Conservation (phyloP, 2,888 invertebrate species). For the Mellilla xanthometata region DNA sequence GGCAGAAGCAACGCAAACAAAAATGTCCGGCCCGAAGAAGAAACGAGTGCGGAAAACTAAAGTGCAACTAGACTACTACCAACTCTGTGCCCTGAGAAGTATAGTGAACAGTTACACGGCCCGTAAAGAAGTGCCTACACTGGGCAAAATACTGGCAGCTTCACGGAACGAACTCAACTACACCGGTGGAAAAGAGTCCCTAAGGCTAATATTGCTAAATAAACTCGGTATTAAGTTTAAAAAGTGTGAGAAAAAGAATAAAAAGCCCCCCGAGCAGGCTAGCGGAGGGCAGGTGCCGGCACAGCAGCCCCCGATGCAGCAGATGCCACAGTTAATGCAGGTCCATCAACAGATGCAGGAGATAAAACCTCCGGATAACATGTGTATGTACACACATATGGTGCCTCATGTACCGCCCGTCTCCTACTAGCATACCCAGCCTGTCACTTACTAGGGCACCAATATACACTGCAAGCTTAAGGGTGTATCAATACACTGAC, state of each 20-base stretch:
- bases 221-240: conserved; percentile 76
- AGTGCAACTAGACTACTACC: conserved; percentile 72
- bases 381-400: conserved; percentile 68
- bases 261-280: conserved; percentile 61
- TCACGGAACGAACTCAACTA: conserved; percentile 71
- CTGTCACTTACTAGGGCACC: conserved; percentile 10
- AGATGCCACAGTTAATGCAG: conserved; percentile 35
- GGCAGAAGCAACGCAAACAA: conserved; percentile 70
- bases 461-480: background rate
- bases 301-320: conserved; percentile 39
- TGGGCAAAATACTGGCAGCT: conserved; percentile 69
- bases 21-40: conserved; percentile 73
- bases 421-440: conserved; percentile 48
- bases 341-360: conserved; percentile 47
- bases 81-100: conserved; percentile 65
- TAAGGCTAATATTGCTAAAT: conserved; percentile 69
- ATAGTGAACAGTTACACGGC: conserved; percentile 70
- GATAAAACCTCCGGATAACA: conserved; percentile 63
- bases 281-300: conserved; percentile 37
- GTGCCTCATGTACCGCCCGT: conserved; percentile 72
- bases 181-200: conserved; percentile 68
- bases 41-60: conserved; percentile 72
- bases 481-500: background rate
- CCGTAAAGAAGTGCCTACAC: conserved; percentile 70
- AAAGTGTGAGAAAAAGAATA: conserved; percentile 75